Evolutionary conservation across 1,140 invertebrate species (phyloP), one percentile per base, ranked within the genome.

Genomic region (Drosophila mayri): DNA sequence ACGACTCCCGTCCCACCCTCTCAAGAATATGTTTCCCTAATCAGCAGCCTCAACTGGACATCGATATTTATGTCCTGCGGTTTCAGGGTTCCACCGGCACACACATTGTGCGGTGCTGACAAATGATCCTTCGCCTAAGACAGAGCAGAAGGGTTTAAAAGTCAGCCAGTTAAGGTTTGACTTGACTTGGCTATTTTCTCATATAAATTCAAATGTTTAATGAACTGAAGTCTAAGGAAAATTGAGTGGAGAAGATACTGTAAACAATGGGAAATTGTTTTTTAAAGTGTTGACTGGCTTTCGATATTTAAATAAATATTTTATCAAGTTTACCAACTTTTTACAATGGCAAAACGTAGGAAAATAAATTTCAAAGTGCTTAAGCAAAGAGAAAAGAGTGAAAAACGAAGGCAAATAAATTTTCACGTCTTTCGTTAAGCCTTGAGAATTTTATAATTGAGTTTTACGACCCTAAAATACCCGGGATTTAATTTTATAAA

Each of bases 1-100:
- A 30, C 38, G 62, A 25, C 60, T 52, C 12, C 22, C n/a, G 4
- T 16, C 11, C 47, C 28, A 3, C 40, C 40, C 5, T 2, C 35
- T n/a, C 28, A 8, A 55, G 52, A 55, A 54, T 37, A 46, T 54
- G 47, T 32, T 40, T 49, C 20, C 18, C 28, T 52, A 74, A 62
- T 63, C 61, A 75, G 61, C 72, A 65, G 60, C 76, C 68, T 25
- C 47, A 65, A 49, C 80, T 73, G 72, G 59, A 62, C 80, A 80
- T 88, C 84, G 79, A 87, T 87, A 88, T 88, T 87, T 80, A 83
- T 88, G 84, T 63, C 64, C 55, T 81, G 70, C 65, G 70, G 76
- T 54, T 35, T 25, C 50, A 35, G 61, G 72, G 44, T 20, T 10
- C 44, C 25, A 22, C 28, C n/a, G 14, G 14, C n/a, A 18, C 59